Evolutionary conservation across 2,888 invertebrate species (phyloP).

Genomic region (Pelosia muscerda): DNA sequence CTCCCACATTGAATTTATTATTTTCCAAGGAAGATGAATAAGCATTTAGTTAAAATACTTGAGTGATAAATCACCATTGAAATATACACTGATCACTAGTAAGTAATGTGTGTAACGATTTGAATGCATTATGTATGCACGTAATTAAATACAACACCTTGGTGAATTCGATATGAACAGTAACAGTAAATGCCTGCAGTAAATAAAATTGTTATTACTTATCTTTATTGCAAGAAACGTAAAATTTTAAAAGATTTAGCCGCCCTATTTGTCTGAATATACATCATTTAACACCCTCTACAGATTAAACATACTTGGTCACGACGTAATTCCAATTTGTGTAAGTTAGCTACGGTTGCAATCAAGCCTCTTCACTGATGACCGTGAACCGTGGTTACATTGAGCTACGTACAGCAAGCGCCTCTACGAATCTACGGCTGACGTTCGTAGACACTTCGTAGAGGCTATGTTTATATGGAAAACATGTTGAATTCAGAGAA

Average conservation of each 20-base stretch:
- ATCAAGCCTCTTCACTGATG: conserved; percentile 74
- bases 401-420: conserved; percentile 59
- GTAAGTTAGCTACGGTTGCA: conserved; percentile 64
- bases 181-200: not conserved
- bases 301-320: conserved; percentile 13
- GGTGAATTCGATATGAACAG: not conserved
- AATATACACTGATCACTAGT: conserved; percentile 5
- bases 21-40: conserved; percentile 1
- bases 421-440: conserved; percentile 54
- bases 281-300: not conserved
- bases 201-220: too few species aligned
- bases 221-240: not conserved
- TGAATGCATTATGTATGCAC: not conserved
- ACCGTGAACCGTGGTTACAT: conserved; percentile 74
- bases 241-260: not conserved
- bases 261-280: not conserved
- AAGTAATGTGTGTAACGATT: conserved; percentile 13
- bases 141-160: not conserved
- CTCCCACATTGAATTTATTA: not conserved
- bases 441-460: conserved; percentile 51
- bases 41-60: conserved; percentile 13
- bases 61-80: conserved; percentile 9
- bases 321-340: conserved; percentile 35
- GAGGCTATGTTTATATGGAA: conserved; percentile 31
- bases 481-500: conserved; percentile 29